Evolutionary conservation across 2,888 invertebrate species (phyloP), one percentile per base, ranked within the genome.

Genomic region (Drosophila subsilvestris): DNA sequence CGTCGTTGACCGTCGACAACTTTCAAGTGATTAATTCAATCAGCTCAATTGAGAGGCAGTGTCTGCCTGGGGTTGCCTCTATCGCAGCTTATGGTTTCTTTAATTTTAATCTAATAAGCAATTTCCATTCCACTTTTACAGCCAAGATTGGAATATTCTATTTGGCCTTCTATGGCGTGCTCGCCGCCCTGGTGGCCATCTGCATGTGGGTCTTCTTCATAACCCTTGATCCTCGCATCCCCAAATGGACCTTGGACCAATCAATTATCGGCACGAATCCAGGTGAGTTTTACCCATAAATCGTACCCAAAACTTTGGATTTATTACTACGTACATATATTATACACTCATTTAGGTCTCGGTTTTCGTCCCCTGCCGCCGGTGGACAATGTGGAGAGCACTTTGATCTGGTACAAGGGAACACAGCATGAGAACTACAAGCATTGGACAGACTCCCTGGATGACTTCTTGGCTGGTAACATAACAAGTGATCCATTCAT

Each of bases 121-220:
- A 12, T 20, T 25, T 44, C 10, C n/a, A n/a, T 6, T 45, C 10
- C n/a, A n/a, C n/a, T 27, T 50, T 22, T 60, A 27, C 94, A 98
- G 98, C 95, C 71, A 98, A 98, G 94, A 98, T 99, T 90, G 94
- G 95, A 59, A 92, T 97, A n/a, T 99, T 99, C 94, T 99, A 99
- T 93, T 93, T 97, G 86, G 94, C 97, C 86, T 99, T 99, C 94
- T 99, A 99, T 93, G 93, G 95, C 67, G 96, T 97, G 78, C 93
- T 99, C 89, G 97, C 97, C 25, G 97, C 97, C 27, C 94, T 99
- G 89, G 99, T 99, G 76, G 96, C 98, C 20, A 96, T 98, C 74
- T 98, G 98, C 93, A 96, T 98, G 94, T 97, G 97, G 95, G 96
- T 96, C 69, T 99, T 99, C 94, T 95, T 96, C 80, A 96, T 96